A percentile compares a stretch with the other conserved stretches of the same genome.
Evolutionary conservation across 2,113 vertebrate species (phyloP).

Genomic region (Dipodomys merriami): DNA sequence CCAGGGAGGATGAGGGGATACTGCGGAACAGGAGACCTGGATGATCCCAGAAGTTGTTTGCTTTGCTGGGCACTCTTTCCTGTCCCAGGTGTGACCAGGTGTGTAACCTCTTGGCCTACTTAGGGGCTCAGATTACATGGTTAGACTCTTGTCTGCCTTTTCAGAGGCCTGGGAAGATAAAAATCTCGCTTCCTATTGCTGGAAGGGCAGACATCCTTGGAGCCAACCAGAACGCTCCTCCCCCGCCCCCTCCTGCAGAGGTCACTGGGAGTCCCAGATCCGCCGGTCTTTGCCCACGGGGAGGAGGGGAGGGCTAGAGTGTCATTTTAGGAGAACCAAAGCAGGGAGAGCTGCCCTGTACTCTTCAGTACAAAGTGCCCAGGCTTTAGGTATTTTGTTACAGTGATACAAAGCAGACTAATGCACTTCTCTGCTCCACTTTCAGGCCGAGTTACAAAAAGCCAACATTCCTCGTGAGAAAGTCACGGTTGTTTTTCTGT

Average conservation of each 20-base stretch:
- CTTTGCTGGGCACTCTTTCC: rapidly evolving
- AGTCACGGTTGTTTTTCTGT: neutral
- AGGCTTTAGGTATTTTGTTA: neutral
- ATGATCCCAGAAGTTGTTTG: neutral
- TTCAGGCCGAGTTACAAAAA: neutral
- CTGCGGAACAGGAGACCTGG: rapidly evolving
- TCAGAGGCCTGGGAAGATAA: neutral
- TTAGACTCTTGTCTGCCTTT: neutral
- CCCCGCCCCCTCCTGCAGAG: neutral
- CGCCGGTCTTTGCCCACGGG: neutral
- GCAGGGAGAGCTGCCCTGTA: neutral
- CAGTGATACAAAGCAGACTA: neutral
- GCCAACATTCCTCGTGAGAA: neutral
- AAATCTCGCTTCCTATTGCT: neutral
- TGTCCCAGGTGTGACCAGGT: neutral
- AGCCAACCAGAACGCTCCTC: neutral
- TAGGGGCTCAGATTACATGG: neutral
- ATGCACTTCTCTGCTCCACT: no score
- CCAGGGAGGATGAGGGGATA: neutral
- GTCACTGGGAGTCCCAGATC: neutral
- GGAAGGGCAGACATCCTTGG: neutral
- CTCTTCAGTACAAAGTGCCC: neutral
- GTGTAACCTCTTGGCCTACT: neutral
- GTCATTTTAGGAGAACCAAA: neutral
- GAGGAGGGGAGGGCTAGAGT: neutral